Evolutionary conservation across 2,888 invertebrate species (phyloP), one percentile per base, ranked within the genome.

Genomic region (Scaeva pyrastri): DNA sequence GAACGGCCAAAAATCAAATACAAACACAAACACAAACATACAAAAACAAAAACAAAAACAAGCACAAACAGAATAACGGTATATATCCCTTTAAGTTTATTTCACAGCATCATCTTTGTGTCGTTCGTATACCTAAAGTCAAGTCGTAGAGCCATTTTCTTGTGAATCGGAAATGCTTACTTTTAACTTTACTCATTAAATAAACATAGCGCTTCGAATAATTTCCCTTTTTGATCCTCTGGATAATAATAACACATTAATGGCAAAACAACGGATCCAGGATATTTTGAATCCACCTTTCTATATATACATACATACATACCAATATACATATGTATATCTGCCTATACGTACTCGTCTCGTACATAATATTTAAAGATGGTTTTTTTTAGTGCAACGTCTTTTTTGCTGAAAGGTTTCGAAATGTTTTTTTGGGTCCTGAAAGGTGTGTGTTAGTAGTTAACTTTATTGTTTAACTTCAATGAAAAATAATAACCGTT

Each of bases 161-260:
- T 68, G 39, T 39, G 41, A 72, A 70, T 75, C 52, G 71, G 45
- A 71, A 75, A 72, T 60, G 71, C 79, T 75, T 75, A 75, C 79
- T 75, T 84, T 79, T 60, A 66, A 79, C 79, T 84, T 16, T 36
- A 60, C 71, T 79, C 84, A 75, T 84, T 84, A 84, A 71, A 52
- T 66, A 71, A 66, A 64, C 50, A 78, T 62, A 74, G 70, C 26
- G 19, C 48, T 45, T 48, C 39, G 43, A 45, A 52, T 43, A 36
- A 52, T 68, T 74, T 68, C 19, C 62, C 11, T 70, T 74, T 68
- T 39, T 31, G 50, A 43, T 58, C 76, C 21, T 48, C 19, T 60
- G 60, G 55, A 64, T 64, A 58, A 48, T 56, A 43, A 39, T 60
- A 60, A 41, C 10, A 58, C 36, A 52, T 52, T 52, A 68, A 52